Base-by-base conservation (phyloP, 2,797 vertebrate species). In the Euphonia xanthogaster region DNA sequence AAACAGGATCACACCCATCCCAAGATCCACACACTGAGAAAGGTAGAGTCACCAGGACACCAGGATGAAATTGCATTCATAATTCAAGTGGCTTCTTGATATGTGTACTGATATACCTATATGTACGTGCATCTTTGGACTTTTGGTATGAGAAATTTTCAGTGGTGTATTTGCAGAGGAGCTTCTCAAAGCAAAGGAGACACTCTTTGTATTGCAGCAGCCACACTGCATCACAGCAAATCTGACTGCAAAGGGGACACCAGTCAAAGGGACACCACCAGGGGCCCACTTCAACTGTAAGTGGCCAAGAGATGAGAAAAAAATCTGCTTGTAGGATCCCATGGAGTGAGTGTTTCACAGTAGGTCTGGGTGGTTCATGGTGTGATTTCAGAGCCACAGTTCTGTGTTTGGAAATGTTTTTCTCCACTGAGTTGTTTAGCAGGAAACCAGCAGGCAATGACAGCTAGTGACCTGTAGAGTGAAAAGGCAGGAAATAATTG, bases 401-500 rank as follows among this genome's bases (percentile, higher is more conserved):
- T 77, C 30, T 47, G 30, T 47, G 68, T 85, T 90, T 71, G 42
- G 50, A 54, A 87, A 80, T 3, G 11, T 21, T 82, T 75, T 47
- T 70, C 47, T 81, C 60, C 68, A 57, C 24, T 23, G 53, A 65
- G 54, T 3, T 78, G 39, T 65, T 75, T 25, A 70, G 73, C 61
- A 66, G 58, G 37, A 83, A 86, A 72, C 23, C 39, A 83, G 47
- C 27, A 70, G 0, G 0, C 58, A 76, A 40, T 25, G 80, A 78
- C 70, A 77, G 50, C n/a, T 45, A 71, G n/a, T 53, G 67, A 91
- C 13, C 51, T 15, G 0, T 13, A 21, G 21, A 60, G 48, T 37
- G 48, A 70, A 79, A 93, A 79, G 39, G n/a, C 51, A 78, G 66
- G 71, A 86, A 88, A 80, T 78, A 78, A 84, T 28, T 55, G 48